Conservation (phyloP, 2,113 vertebrate species). For the Thalassoma bifasciatum region DNA sequence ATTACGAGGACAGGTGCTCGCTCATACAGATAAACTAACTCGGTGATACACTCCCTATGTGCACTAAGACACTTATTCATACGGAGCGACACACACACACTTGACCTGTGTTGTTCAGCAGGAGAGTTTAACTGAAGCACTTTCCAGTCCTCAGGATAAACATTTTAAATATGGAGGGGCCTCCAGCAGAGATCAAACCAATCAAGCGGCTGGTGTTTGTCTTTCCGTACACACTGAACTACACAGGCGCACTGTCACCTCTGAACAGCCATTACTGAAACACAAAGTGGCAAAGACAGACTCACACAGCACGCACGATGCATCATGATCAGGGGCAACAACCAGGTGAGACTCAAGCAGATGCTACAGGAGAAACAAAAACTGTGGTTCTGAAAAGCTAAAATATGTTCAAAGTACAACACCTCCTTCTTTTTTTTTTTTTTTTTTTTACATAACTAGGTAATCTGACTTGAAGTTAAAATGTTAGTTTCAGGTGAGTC, state of each 20-base stretch:
- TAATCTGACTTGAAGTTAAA: too few relatives aligned
- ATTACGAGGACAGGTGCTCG: slow-evolving; percentile 53
- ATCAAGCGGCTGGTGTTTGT: background rate
- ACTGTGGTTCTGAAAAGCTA: too few relatives aligned
- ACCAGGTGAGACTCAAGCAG: background rate
- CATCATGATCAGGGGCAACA: background rate
- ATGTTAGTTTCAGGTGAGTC: too few relatives aligned
- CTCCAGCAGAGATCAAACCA: background rate
- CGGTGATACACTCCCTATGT: slow-evolving; percentile 40
- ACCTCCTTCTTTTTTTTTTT: too few relatives aligned
- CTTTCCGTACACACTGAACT: background rate
- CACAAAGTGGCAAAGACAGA: background rate
- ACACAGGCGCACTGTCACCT: background rate
- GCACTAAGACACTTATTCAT: slow-evolving; percentile 6
- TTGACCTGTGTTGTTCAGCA: slow-evolving; percentile 27
- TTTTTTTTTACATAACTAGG: too few relatives aligned
- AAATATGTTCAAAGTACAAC: too few relatives aligned
- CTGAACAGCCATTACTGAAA: background rate
- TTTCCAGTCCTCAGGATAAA: background rate
- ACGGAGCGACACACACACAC: background rate
- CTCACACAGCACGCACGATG: background rate
- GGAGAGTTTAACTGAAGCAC: slow-evolving; percentile 1
- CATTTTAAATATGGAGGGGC: background rate
- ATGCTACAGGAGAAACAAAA: too few relatives aligned
- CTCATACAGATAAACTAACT: slow-evolving; percentile 65